phyloP scores from a whole-genome alignment of 1,140 invertebrate species.

The Belonocnema kinseyi region DNA sequence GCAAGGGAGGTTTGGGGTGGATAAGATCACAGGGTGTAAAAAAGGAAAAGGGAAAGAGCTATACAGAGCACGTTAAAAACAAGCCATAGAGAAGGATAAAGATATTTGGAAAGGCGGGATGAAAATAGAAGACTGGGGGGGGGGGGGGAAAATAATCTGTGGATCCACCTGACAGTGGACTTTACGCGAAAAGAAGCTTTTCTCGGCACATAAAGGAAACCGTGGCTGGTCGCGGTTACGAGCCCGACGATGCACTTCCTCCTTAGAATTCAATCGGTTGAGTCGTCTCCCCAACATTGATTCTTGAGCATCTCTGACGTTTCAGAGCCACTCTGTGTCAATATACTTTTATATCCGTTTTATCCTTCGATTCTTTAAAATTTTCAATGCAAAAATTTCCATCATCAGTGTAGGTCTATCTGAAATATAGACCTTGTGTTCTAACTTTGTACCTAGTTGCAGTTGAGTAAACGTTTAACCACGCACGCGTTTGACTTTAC shows the following conservation, averaged over 20 bases:
- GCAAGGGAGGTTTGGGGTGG: background rate
- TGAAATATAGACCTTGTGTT: no score
- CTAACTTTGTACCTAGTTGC: no score
- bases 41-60: constrained; percentile 10
- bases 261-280: constrained; percentile 46
- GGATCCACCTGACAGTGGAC: constrained; percentile 14
- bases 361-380: no score
- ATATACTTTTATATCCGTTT: background rate
- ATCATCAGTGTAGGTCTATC: no score
- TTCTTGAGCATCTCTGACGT: constrained; percentile 4
- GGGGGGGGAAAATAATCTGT: background rate
- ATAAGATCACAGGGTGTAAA: background rate
- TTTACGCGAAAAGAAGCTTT: constrained; percentile 41
- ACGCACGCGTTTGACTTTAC: no score
- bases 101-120: constrained; percentile 14
- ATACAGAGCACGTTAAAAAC: background rate
- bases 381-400: no score
- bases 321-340: background rate
- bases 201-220: constrained; percentile 41
- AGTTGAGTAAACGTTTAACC: no score
- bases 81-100: constrained; percentile 1
- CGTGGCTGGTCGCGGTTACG: constrained; percentile 36
- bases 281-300: constrained; percentile 7
- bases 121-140: background rate
- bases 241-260: constrained; percentile 33